Evolutionary conservation across 2,888 invertebrate species (phyloP), one percentile per base, ranked within the genome.

Genomic region (Cataglyphis rosenhaueri): DNA sequence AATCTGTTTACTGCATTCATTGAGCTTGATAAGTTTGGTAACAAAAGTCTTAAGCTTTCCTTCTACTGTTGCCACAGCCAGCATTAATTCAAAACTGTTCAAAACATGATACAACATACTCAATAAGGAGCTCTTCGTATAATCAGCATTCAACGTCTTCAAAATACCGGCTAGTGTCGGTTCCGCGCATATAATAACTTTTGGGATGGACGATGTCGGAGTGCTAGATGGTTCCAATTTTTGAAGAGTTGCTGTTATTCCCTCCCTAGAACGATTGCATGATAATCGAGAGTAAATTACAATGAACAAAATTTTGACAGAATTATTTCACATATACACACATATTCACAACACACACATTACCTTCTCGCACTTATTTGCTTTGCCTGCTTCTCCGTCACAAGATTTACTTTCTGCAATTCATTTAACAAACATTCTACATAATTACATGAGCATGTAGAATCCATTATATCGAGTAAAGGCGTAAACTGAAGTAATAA

Each of bases 11-110:
- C 98, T 98, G 94, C 97, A 97, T 94, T 99, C 98, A 95, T 99
- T 99, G 91, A 98, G 98, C 92, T 98, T 97, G 84, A 99, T 98
- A 15, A 99, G 95, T 90, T 98, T 97, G 32, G 97, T 97, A 0
- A 98, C 98, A 94, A 99, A 97, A 8, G 97, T 96, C 92, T 97
- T 97, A 32, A 99, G 95, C 92, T 98, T 98, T 0, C 98, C 98
- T 94, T 98, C 98, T 0, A 98, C 98, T 2, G 98, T 98, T 15
- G 99, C 98, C 5, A 98, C 98, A 0, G 98, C 97, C 0, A 99
- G 95, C 90, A 99, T 98, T 15, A 99, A 95, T 93, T 99, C 98
- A 87, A 99, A 97, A 92, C 98, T 98, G 92, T 98, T 98, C 81
- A 98, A 95, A 88, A 99, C 97, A 95, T 98, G 98, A 92, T 97